These are phyloP conservation scores for Amitus sp. DNA, from an alignment of 2,888 invertebrate genomes.

Conservation along the genomic window DNA sequence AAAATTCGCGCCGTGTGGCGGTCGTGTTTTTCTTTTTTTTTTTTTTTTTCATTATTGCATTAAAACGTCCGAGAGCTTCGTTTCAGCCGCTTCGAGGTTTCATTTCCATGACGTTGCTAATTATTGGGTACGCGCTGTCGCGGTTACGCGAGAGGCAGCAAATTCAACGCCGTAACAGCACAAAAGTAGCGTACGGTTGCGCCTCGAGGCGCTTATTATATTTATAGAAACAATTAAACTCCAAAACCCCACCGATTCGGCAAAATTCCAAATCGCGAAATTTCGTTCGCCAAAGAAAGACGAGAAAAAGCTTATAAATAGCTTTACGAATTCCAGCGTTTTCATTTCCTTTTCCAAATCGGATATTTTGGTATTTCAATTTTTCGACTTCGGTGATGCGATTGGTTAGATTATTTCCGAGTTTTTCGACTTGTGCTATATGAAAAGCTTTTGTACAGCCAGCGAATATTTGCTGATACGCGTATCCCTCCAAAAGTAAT, in stretches of 20 bases:
- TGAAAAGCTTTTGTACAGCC: no score
- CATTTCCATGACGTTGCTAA: constrained; percentile 54
- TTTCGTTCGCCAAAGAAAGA: no score
- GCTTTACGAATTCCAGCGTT: no score
- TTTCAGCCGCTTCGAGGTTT: constrained; percentile 32
- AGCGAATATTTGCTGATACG: constrained; percentile 20
- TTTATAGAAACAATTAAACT: no score
- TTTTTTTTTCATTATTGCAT: constrained; percentile 32
- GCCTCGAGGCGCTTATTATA: constrained; percentile 18
- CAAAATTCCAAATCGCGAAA: no score
- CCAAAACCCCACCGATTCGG: constrained; percentile 11
- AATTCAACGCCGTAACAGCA: constrained; percentile 37
- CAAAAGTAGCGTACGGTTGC: constrained; percentile 36
- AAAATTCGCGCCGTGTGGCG: constrained; percentile 23
- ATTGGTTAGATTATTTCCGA: no score
- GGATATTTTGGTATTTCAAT: background rate
- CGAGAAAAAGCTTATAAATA: no score
- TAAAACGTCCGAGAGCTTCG: constrained; percentile 20
- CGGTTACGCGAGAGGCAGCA: constrained; percentile 31
- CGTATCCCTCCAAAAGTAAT: constrained; percentile 34
- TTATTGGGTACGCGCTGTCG: constrained; percentile 53
- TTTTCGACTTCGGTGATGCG: background rate
- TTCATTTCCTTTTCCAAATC: background rate
- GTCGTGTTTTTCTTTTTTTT: constrained; percentile 3
- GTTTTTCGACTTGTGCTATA: no score